A percentile compares a stretch with the other conserved stretches of the same genome.
phyloP scores from a whole-genome alignment of 2,113 vertebrate species.

The Vulpes vulpes region DNA sequence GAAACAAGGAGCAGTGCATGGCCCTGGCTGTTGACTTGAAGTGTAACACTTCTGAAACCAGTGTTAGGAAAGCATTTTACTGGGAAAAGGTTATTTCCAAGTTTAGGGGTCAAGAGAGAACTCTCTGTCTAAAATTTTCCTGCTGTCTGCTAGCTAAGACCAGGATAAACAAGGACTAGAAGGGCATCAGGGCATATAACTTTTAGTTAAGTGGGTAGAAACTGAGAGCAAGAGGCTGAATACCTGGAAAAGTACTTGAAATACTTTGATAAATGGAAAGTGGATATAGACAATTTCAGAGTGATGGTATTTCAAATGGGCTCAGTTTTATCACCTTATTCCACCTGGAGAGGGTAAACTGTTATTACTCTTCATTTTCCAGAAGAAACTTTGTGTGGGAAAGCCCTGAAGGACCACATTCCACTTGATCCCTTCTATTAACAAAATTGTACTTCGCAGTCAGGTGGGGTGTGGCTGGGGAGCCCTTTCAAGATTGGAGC shows the following conservation, averaged over 20 bases:
- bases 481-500: conserved; percentile 53
- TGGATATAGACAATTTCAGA: neutral
- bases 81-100: neutral
- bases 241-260: neutral
- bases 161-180: neutral
- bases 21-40: neutral
- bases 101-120: neutral
- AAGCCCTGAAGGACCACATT: conserved; percentile 76
- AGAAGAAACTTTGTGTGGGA: conserved; percentile 2
- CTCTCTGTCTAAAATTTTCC: neutral
- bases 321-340: neutral
- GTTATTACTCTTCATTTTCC: conserved; percentile 37
- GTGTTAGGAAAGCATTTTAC: neutral
- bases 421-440: conserved; percentile 77
- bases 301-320: neutral
- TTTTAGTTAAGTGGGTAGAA: neutral
- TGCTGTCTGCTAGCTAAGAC: neutral
- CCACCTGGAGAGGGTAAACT: neutral
- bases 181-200: neutral
- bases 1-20: neutral
- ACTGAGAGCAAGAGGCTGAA: neutral
- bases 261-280: neutral
- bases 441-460: conserved; percentile 68
- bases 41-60: neutral
- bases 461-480: neutral